Base-by-base conservation (phyloP, 2,113 vertebrate genomes). In the Triplophysa rosa region DNA sequence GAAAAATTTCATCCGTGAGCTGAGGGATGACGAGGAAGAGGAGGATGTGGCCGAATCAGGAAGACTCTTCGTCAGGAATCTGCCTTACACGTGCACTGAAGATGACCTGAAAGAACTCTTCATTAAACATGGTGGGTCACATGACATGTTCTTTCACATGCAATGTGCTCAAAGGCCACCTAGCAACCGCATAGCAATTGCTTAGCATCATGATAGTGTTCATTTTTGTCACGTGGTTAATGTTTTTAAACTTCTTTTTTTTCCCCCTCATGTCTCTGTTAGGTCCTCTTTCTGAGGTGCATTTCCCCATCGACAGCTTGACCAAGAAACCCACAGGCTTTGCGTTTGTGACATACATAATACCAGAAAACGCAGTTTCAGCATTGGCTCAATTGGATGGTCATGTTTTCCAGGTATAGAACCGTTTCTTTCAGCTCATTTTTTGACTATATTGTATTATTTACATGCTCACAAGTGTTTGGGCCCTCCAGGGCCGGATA, bases 241-340 rank as follows among this genome's bases (percentile, higher is more conserved):
- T 21, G 8, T 10, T 74, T 42, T 78, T 4, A 52, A 37, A 2
- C 19, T 68, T 8, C n/a, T 12, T 52, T n/a, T 23, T 74, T 21
- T 45, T 54, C 4, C n/a, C n/a, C n/a, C 4, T n/a, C 65, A 19
- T 21, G 23, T 47, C 68, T 49, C 40, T 69, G 79, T 3, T 88
- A 99, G 98, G 98, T 16, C 94, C 94, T 17, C 73, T 99, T 61
- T 95, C 96, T 0, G 97, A 99, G 61, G 91, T 97, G 71, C 94
- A 95, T 63, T 98, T 95, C 76, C 97, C 97, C 19, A 92, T 98
- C 1, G 97, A 98, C 87, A 92, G 82, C 42, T 88, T 97, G 79
- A 98, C 95, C 84, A 98, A 96, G 92, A 97, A 91, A 23, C 92
- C 96, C n/a, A 99, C 99, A 85, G 97, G 97, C 9, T 99, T 98